phyloP scores from a whole-genome alignment of 2,797 vertebrate genomes.

The Cyclopterus lumpus region DNA sequence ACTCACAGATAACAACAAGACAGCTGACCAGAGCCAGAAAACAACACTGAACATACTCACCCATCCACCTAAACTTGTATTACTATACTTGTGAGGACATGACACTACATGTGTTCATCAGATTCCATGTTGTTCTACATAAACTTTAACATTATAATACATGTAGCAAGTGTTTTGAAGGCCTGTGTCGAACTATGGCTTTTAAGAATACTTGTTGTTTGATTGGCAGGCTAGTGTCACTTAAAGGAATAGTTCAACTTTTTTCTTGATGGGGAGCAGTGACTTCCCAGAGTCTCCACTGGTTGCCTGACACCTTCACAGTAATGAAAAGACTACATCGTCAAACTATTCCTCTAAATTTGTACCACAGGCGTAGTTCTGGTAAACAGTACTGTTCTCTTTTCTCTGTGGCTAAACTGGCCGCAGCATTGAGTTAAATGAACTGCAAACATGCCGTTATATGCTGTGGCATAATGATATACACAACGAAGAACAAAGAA shows the following conservation, averaged over 20 bases:
- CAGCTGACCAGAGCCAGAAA: slow-evolving; percentile 57
- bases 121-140: not conserved
- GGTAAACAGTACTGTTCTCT: not conserved
- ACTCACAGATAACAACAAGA: slow-evolving; percentile 51
- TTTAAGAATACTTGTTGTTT: not conserved
- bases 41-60: slow-evolving; percentile 70
- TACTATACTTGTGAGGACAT: slow-evolving; percentile 67
- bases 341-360: not conserved
- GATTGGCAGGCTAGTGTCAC: not conserved
- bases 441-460: not conserved
- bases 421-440: not conserved
- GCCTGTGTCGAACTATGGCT: not conserved
- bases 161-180: not conserved
- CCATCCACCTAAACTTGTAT: slow-evolving; percentile 68
- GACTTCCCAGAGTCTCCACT: slow-evolving; percentile 19
- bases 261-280: not conserved
- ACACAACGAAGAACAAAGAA: not conserved
- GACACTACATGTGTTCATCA: not conserved
- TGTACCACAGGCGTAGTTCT: not conserved
- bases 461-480: not conserved
- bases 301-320: slow-evolving; percentile 33
- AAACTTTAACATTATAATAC: not conserved
- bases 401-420: not conserved
- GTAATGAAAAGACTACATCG: slow-evolving; percentile 1
- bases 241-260: slow-evolving; percentile 7